Percentiles rank a stretch among this genome's conserved stretches.
These are phyloP conservation scores for Exocentrus adspersus DNA, from an alignment of 2,888 invertebrate genomes.

Conservation along the genomic window DNA sequence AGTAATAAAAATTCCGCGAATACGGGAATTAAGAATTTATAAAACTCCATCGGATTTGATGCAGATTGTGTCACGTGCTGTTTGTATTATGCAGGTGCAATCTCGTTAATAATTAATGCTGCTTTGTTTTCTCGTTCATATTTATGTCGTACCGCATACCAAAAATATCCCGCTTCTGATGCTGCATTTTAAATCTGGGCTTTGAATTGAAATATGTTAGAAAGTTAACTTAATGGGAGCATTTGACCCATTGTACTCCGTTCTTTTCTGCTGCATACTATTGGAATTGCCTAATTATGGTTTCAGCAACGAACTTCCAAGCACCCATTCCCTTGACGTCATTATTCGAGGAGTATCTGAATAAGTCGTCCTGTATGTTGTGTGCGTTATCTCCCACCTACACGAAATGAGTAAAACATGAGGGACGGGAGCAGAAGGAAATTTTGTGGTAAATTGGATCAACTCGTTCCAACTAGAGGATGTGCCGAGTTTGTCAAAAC, in stretches of 20 bases:
- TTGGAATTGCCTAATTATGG: too few species aligned
- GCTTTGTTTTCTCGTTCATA: constrained; percentile 23
- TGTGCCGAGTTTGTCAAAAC: constrained; percentile 61
- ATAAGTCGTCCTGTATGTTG: neutral
- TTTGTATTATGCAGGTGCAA: constrained; percentile 32
- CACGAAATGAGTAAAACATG: constrained; percentile 5
- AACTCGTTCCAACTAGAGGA: constrained; percentile 56
- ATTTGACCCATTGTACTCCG: too few species aligned
- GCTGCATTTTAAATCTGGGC: too few species aligned
- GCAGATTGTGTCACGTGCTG: constrained; percentile 40
- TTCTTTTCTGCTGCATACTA: too few species aligned
- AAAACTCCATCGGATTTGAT: constrained; percentile 14
- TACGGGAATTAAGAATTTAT: constrained; percentile 59
- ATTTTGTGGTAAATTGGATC: constrained; percentile 57
- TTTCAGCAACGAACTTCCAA: too few species aligned
- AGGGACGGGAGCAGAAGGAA: constrained; percentile 2
- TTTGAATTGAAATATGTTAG: too few species aligned
- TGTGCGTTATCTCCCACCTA: constrained; percentile 6
- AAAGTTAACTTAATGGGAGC: too few species aligned
- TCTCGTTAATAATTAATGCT: constrained; percentile 35
- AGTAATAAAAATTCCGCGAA: constrained; percentile 53
- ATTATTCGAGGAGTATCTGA: too few species aligned
- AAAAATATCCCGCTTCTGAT: neutral
- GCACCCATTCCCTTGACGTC: too few species aligned
- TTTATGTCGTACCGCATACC: neutral